Percentiles rank a stretch among this genome's conserved stretches.
Conservation (phyloP, 1,140 invertebrate species). For the Brachionus rotundiformis region DNA sequence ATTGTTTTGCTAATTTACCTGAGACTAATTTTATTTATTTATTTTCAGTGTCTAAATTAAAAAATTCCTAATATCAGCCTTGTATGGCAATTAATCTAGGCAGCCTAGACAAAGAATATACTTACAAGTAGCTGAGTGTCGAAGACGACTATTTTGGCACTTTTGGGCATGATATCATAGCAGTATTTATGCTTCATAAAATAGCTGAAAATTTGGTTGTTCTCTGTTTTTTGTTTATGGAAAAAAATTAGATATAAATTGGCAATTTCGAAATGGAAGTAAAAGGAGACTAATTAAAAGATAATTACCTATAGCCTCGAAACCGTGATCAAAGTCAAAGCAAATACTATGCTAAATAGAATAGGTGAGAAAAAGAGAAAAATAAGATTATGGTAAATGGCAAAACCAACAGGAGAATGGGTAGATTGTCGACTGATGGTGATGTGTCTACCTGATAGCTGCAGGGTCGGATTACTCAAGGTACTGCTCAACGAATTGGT, state of each 20-base stretch:
- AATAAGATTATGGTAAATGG: neutral
- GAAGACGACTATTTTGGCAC: slow-evolving; percentile 97
- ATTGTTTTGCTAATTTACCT: neutral
- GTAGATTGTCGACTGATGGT: neutral
- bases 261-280: slow-evolving; percentile 32
- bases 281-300: neutral
- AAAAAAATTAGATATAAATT: neutral
- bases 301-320: slow-evolving; percentile 39
- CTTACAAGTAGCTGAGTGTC: slow-evolving; percentile 85
- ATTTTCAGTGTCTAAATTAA: neutral
- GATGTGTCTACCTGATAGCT: neutral
- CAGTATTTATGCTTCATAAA: slow-evolving; percentile 98
- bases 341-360: slow-evolving; percentile 50
- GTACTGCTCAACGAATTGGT: neutral
- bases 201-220: slow-evolving; percentile 49
- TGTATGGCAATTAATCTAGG: too few species aligned
- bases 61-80: too few species aligned
- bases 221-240: neutral
- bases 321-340: slow-evolving; percentile 45
- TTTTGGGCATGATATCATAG: slow-evolving; percentile 98
- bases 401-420: slow-evolving; percentile 35
- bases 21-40: neutral
- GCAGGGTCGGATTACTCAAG: neutral
- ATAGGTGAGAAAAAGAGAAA: neutral
- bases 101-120: neutral